These are phyloP conservation scores for Dryococelus australis DNA, from an alignment of 2,888 invertebrate genomes.

Conservation along the genomic window DNA sequence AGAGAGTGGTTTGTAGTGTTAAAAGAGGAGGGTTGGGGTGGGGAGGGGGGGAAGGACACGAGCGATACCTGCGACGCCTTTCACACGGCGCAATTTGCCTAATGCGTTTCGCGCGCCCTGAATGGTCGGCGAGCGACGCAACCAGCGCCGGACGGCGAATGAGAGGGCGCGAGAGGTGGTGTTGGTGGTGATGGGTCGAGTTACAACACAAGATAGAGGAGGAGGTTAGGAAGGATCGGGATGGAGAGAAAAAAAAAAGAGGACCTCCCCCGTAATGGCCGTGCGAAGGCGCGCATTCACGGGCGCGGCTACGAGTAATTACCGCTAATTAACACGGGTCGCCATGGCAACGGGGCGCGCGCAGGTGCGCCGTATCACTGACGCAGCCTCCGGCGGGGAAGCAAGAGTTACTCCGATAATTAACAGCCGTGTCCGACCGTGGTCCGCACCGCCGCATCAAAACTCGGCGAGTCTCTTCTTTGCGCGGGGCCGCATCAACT, in stretches of 20 bases:
- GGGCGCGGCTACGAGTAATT: background rate
- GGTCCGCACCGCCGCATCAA: background rate
- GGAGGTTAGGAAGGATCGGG: too few species aligned
- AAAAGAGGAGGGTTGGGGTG: background rate
- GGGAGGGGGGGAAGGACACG: background rate
- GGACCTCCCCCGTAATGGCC: background rate
- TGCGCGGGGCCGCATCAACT: too few species aligned
- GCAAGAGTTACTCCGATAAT: conserved; percentile 4
- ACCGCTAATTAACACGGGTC: conserved; percentile 16
- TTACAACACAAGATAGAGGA: background rate
- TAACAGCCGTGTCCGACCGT: background rate
- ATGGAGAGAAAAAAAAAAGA: background rate
- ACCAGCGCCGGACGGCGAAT: background rate
- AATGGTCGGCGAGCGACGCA: background rate
- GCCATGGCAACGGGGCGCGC: background rate
- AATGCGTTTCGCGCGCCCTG: background rate
- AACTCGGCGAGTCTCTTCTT: background rate
- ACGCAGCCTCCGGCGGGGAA: background rate
- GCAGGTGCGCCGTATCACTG: background rate
- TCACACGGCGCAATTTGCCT: background rate
- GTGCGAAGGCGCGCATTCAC: background rate
- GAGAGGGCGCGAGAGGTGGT: background rate
- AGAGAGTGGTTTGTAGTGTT: background rate
- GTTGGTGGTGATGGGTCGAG: background rate
- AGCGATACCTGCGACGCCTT: background rate